Evolutionary conservation across 2,888 invertebrate genomes (phyloP).

Genomic region (Augochlorella aurata): DNA sequence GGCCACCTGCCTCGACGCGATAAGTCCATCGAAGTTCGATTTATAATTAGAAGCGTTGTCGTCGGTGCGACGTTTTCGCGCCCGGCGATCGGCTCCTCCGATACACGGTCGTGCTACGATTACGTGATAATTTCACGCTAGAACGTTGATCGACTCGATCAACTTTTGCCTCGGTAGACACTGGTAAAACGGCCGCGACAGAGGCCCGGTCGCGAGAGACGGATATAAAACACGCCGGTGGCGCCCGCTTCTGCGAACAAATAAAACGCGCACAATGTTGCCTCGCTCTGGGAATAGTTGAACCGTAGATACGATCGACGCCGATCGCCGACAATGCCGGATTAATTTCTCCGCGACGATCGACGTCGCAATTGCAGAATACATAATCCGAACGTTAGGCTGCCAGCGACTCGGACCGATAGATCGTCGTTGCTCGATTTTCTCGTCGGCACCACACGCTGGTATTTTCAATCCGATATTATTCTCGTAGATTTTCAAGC

Average conservation of each 20-base stretch:
- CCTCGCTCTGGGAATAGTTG: conserved; percentile 4
- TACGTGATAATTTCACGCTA: conserved; percentile 21
- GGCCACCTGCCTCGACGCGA: conserved; percentile 41
- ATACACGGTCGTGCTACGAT: neutral
- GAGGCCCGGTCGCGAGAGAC: neutral
- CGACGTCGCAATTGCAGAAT: neutral
- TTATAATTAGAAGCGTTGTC: conserved; percentile 44
- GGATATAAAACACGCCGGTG: conserved; percentile 9
- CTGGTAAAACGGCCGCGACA: neutral
- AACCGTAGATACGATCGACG: conserved; percentile 13
- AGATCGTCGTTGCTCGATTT: too few species aligned
- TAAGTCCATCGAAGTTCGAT: conserved; percentile 42
- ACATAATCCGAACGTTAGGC: too few species aligned
- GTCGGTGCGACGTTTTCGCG: conserved; percentile 5
- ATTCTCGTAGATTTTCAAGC: too few species aligned
- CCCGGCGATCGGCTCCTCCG: conserved; percentile 14
- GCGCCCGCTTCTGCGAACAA: conserved; percentile 3
- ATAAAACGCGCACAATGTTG: neutral
- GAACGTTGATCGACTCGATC: conserved; percentile 28
- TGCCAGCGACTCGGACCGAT: too few species aligned
- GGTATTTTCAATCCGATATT: too few species aligned
- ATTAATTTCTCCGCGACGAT: neutral
- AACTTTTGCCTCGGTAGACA: conserved; percentile 15
- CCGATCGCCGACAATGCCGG: neutral
- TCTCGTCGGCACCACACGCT: too few species aligned